A percentile compares a stretch with the other conserved stretches of the same genome.
phyloP scores from a whole-genome alignment of 2,888 invertebrate genomes.

The Anticlea derivata region DNA sequence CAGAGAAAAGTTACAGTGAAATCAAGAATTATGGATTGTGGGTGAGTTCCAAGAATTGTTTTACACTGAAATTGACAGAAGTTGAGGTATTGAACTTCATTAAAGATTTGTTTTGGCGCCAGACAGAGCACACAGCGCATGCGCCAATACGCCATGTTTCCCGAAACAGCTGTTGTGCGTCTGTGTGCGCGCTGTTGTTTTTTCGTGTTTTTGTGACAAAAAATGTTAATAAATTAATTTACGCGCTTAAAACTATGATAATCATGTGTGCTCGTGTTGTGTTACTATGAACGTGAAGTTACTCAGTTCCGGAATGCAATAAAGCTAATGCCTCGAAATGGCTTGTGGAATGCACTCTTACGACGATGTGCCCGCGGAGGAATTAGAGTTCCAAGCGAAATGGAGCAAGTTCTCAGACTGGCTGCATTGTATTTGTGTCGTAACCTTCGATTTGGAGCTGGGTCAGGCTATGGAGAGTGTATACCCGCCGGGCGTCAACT shows the following conservation, averaged over 20 bases:
- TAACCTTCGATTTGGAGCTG: constrained; percentile 98
- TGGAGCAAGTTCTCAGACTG: constrained; percentile 95
- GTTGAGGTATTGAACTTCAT: neutral
- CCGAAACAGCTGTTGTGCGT: constrained; percentile 76
- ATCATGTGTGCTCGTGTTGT: constrained; percentile 43
- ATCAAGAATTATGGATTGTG: constrained; percentile 49
- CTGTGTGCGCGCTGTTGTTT: constrained; percentile 61
- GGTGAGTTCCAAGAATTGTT: constrained; percentile 50
- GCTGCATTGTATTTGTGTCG: constrained; percentile 98
- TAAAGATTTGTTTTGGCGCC: constrained; percentile 80
- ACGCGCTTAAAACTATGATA: constrained; percentile 51
- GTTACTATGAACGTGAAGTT: constrained; percentile 38
- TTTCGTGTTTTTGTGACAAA: constrained; percentile 52
- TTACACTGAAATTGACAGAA: neutral
- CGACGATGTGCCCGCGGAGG: constrained; percentile 64
- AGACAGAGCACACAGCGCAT: too few species aligned
- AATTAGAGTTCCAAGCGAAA: constrained; percentile 69
- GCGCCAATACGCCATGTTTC: constrained; percentile 80
- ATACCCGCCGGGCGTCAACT: constrained; percentile 90
- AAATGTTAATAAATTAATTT: constrained; percentile 46
- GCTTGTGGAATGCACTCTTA: constrained; percentile 69
- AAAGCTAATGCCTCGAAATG: constrained; percentile 55
- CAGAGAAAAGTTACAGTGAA: constrained; percentile 15
- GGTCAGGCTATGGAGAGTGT: constrained; percentile 99
- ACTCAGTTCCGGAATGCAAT: constrained; percentile 47